These are phyloP conservation scores for Darevskia nairensis DNA, from an alignment of 2,797 vertebrate genomes.

Conservation along the genomic window DNA sequence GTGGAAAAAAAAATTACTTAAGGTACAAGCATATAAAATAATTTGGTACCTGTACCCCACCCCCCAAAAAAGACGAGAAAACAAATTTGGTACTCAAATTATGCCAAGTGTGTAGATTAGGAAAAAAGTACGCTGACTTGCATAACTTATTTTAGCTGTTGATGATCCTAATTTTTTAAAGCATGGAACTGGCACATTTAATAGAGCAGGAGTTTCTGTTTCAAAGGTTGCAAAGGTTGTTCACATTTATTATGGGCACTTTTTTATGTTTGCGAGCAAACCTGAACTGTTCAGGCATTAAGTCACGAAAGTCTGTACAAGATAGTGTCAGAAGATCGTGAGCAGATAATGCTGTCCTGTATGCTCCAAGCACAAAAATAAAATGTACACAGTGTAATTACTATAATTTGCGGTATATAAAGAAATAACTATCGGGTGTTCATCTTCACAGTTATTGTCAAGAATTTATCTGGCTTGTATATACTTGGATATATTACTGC, in stretches of 20 bases:
- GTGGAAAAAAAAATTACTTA: no score
- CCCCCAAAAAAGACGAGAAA: neutral
- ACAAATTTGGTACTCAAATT: neutral
- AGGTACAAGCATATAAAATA: no score
- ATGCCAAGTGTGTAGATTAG: neutral
- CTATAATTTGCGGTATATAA: conserved; percentile 18
- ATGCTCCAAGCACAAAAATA: conserved; percentile 8
- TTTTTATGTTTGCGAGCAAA: neutral
- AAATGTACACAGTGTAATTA: conserved; percentile 4
- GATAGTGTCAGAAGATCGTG: neutral
- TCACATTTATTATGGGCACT: neutral
- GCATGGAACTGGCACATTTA: neutral
- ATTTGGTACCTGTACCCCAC: no score
- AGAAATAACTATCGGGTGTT: conserved; percentile 13
- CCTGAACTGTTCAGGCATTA: neutral
- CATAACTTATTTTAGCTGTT: neutral
- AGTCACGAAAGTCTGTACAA: neutral
- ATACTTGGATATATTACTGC: neutral
- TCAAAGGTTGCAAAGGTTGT: neutral
- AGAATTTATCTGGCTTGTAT: neutral
- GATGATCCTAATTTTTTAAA: neutral
- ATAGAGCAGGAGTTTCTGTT: neutral
- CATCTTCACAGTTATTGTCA: neutral
- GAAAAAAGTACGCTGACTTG: neutral
- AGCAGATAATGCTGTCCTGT: neutral